phyloP scores from a whole-genome alignment of 2,888 invertebrate genomes.

The Petrolisthes manimaculis region DNA sequence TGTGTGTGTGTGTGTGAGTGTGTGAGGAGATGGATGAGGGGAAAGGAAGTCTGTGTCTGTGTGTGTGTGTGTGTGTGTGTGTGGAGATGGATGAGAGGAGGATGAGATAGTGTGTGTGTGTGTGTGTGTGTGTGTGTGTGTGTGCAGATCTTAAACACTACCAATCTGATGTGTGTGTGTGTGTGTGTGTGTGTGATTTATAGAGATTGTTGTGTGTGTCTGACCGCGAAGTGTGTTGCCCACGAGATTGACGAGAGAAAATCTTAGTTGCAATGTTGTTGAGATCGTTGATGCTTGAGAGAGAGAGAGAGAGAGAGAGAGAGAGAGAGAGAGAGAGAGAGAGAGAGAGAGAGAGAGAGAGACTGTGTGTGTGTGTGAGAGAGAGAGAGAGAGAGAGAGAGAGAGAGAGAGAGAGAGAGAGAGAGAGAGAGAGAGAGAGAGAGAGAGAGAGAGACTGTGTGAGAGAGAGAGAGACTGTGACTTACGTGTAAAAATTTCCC shows the following conservation, averaged over 20 bases:
- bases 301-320: background rate
- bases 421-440: background rate
- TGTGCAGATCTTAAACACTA: too few relatives aligned
- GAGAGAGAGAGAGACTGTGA: too few relatives aligned
- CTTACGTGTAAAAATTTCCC: too few relatives aligned
- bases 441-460: too few relatives aligned
- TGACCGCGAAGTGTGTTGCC: too few relatives aligned
- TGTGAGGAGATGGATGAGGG: background rate
- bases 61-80: background rate
- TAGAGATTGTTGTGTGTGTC: too few relatives aligned
- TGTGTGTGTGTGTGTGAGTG: background rate
- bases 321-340: conserved; percentile 2
- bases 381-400: conserved; percentile 13
- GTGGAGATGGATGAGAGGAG: background rate
- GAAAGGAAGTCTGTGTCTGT: background rate
- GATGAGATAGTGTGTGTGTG: background rate
- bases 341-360: conserved; percentile 13
- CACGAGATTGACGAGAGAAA: too few relatives aligned
- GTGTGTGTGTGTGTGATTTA: too few relatives aligned
- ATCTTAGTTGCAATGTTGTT: too few relatives aligned
- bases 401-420: conserved; percentile 5
- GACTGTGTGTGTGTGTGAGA: background rate
- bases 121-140: background rate
- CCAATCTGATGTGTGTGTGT: too few relatives aligned
- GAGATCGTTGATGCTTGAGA: background rate